A percentile compares a stretch with the other conserved stretches of the same genome.
Conservation (phyloP, 23 tunicate genomes). For the Corella eumyota region DNA sequence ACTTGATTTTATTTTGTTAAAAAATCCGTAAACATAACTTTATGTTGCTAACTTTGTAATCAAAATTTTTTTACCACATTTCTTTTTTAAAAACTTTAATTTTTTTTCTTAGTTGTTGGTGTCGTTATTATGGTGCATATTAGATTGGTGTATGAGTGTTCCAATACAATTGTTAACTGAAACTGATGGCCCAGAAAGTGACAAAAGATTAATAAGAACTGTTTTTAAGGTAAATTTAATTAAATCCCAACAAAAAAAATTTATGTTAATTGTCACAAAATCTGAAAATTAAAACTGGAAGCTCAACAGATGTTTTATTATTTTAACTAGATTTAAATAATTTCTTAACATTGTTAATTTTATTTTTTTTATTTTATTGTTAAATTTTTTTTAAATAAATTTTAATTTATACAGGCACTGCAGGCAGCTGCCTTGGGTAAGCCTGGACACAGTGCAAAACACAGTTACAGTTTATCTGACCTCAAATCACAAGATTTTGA, state of each 20-base stretch:
- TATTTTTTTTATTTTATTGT: too few species aligned
- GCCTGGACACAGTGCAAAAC: constrained; percentile 85
- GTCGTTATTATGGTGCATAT: constrained; percentile 39
- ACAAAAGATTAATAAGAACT: constrained; percentile 69
- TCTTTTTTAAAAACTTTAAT: too few species aligned
- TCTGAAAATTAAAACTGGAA: too few species aligned
- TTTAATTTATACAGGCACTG: constrained; percentile 81
- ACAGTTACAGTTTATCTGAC: constrained; percentile 84
- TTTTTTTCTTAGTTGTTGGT: constrained; percentile 42
- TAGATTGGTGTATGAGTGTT: constrained; percentile 90
- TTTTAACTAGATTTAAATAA: too few species aligned
- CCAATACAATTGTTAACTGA: constrained; percentile 54
- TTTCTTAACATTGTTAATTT: too few species aligned
- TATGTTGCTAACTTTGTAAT: too few species aligned
- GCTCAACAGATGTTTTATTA: too few species aligned
- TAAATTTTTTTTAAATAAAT: too few species aligned
- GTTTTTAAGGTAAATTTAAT: constrained; percentile 69
- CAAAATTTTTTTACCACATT: too few species aligned
- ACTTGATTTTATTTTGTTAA: background rate
- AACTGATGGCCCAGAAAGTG: constrained; percentile 36
- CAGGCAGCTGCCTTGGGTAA: constrained; percentile 85
- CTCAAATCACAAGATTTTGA: constrained; percentile 59
- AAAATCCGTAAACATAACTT: background rate
- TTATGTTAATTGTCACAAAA: background rate
- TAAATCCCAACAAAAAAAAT: background rate